phyloP scores from a whole-genome alignment of 2,888 invertebrate species.

The Scaptomyza flava region DNA sequence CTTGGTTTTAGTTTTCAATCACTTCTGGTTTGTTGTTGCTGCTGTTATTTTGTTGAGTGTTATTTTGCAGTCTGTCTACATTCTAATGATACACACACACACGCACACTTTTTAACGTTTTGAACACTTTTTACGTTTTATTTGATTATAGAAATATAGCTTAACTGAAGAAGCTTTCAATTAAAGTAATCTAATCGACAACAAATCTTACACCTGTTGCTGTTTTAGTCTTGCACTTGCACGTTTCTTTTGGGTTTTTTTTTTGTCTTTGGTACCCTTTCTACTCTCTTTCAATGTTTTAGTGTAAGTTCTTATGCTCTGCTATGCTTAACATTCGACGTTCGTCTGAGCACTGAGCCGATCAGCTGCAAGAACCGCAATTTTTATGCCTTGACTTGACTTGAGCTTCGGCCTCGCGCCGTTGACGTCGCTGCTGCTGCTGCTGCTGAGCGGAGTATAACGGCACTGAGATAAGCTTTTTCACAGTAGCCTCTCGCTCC shows the following conservation, averaged over 20 bases:
- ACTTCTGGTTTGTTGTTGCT: constrained; percentile 2
- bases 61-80: constrained; percentile 29
- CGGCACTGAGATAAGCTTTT: constrained; percentile 52
- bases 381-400: constrained; percentile 61
- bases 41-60: background rate
- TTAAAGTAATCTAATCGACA: constrained; percentile 52
- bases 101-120: background rate
- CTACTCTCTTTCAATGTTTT: background rate
- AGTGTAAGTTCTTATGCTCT: background rate
- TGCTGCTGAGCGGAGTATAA: constrained; percentile 28
- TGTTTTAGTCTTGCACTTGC: constrained; percentile 35
- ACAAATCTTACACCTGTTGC: constrained; percentile 34
- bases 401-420: constrained; percentile 49
- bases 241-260: constrained; percentile 22
- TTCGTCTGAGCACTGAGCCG: constrained; percentile 69
- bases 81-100: constrained; percentile 18
- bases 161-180: constrained; percentile 42
- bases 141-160: constrained; percentile 8
- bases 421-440: constrained; percentile 11
- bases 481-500: background rate
- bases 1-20: background rate
- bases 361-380: constrained; percentile 60
- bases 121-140: constrained; percentile 14
- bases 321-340: constrained; percentile 48
- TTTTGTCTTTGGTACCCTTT: background rate